A percentile compares a stretch with the other conserved stretches of the same genome.
Conservation (phyloP, 2,113 vertebrate genomes). For the Chaetops frenatus region DNA sequence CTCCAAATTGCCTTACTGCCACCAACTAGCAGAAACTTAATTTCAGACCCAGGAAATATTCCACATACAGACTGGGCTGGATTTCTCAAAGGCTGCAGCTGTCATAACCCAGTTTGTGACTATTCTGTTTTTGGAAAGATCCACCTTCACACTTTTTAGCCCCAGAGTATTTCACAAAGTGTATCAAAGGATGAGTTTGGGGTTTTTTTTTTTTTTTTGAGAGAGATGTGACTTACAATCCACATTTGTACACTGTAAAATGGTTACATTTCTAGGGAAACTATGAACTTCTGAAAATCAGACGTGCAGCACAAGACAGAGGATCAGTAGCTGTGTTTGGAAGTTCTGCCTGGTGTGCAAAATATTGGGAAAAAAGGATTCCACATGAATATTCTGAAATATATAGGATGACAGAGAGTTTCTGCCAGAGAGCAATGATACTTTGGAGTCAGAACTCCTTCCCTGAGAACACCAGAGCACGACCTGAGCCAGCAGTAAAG, state of each 20-base stretch:
- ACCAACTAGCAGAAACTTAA: background rate
- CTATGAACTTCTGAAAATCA: background rate
- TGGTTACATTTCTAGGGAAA: background rate
- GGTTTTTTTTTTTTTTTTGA: background rate
- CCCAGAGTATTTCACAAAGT: background rate
- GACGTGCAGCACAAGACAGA: accelerated
- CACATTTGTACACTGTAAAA: background rate
- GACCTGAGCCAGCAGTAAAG: background rate
- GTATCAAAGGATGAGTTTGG: background rate
- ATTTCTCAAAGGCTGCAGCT: background rate
- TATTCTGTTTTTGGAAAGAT: background rate
- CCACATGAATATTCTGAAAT: background rate
- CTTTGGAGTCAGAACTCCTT: background rate
- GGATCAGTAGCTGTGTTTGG: background rate
- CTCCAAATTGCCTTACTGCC: background rate
- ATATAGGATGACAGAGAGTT: background rate
- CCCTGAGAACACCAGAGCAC: background rate
- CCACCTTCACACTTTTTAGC: background rate
- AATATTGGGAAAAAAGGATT: background rate
- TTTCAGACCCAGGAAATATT: background rate
- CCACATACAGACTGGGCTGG: background rate
- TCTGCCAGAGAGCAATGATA: background rate
- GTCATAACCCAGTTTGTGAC: background rate
- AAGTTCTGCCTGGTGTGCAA: background rate
- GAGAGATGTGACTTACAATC: background rate